Evolutionary conservation across 2,113 vertebrate species (phyloP).

Genomic region (Nerophis ophidion): DNA sequence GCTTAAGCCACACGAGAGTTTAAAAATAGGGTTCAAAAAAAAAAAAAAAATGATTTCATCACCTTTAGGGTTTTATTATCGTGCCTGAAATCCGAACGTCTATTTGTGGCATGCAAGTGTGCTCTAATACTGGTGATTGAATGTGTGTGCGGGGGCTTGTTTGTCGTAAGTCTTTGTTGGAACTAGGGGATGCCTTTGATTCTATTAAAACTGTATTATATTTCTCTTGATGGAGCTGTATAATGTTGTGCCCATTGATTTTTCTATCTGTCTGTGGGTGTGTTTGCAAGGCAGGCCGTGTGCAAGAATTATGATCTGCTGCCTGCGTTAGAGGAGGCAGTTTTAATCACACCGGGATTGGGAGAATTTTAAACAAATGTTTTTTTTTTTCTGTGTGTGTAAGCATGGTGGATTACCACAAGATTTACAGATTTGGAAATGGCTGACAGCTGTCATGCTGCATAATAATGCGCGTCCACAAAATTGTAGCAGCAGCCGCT

Average conservation of each 20-base stretch:
- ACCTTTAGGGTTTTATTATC: conserved; percentile 18
- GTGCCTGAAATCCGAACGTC: conserved; percentile 23
- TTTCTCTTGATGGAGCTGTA: conserved; percentile 53
- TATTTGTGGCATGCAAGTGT: conserved; percentile 34
- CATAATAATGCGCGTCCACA: conserved; percentile 62
- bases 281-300: conserved; percentile 26
- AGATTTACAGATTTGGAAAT: conserved; percentile 73
- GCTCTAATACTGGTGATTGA: conserved; percentile 28
- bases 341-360: conserved; percentile 72
- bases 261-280: conserved; percentile 33
- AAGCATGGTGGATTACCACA: conserved; percentile 69
- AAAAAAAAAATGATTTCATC: conserved; percentile 26
- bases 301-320: conserved; percentile 56
- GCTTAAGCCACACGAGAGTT: conserved; percentile 27
- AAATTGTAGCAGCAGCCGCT: conserved; percentile 59
- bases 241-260: conserved; percentile 57
- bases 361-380: conserved; percentile 66
- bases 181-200: conserved; percentile 40
- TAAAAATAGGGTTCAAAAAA: conserved; percentile 13
- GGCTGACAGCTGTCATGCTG: conserved; percentile 69
- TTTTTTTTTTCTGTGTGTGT: conserved; percentile 40
- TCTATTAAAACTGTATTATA: conserved; percentile 49
- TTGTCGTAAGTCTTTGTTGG: conserved; percentile 38
- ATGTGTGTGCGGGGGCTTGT: conserved; percentile 26
- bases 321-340: conserved; percentile 46